A percentile compares a stretch with the other conserved stretches of the same genome.
phyloP scores from a whole-genome alignment of 1,140 invertebrate genomes.

The Battus philenor region DNA sequence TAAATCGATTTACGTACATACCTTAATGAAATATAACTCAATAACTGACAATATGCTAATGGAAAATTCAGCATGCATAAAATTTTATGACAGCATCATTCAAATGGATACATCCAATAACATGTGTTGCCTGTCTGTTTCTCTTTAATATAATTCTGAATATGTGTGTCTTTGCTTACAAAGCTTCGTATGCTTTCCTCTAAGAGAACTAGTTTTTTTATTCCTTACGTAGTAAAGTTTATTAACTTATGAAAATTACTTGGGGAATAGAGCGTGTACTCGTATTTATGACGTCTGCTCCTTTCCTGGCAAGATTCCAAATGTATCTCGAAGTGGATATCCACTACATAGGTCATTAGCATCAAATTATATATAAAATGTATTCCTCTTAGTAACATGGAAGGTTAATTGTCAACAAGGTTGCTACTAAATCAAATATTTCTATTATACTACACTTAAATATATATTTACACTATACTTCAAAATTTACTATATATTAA shows the following conservation, averaged over 20 bases:
- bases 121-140: background rate
- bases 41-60: slow-evolving; percentile 7
- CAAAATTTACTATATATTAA: no score
- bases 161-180: background rate
- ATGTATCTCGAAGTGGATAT: slow-evolving; percentile 10
- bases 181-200: background rate
- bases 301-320: slow-evolving; percentile 10
- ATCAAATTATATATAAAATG: slow-evolving; percentile 11
- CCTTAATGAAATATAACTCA: no score
- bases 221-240: slow-evolving; percentile 3
- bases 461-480: no score
- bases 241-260: slow-evolving; percentile 15
- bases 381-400: background rate
- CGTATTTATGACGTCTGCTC: slow-evolving; percentile 15
- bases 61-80: slow-evolving; percentile 21
- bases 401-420: slow-evolving; percentile 14
- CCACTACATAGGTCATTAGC: slow-evolving; percentile 15
- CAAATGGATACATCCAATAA: slow-evolving; percentile 5
- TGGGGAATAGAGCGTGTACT: slow-evolving; percentile 8
- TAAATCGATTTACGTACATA: no score
- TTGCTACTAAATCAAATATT: no score
- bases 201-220: background rate
- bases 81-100: slow-evolving; percentile 16
- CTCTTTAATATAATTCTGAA: background rate
- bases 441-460: no score